Base-by-base conservation (phyloP, 53 echinoderm and acorn worm genomes). In the Temnopleurus reevesii region DNA sequence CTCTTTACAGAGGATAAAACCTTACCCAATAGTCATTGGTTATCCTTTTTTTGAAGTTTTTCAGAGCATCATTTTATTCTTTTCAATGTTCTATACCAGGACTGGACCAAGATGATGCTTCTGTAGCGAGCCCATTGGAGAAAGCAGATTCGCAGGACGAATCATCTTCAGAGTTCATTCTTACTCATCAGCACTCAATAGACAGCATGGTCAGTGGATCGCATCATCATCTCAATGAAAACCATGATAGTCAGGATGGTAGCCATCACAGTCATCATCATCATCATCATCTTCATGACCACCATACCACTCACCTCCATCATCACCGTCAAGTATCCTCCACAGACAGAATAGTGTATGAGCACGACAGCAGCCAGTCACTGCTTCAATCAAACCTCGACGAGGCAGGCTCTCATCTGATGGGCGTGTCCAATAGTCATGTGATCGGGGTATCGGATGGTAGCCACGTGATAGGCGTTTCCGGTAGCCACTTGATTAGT, bases 311-410 rank as follows among this genome's bases (percentile, higher is more conserved):
- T 31, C 85, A 90, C 49, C 83, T 84, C 1, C 91, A 84, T 55
- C 55, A 91, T 31, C 71, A 89, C 76, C 90, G 86, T 17, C 77
- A 95, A 29, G 83, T 80, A 36, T 81, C 91, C 51, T 64, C 91
- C 15, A 90, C 94, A 19, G 93, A 90, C 24, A 92, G 82, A 25
- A 92, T 92, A 71, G 90, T 86, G 25, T 93, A 86, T 66, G 77
- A 56, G 33, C 54, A 55, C 49, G 38, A 55, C 36, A 18, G 91
- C 59, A 90, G 92, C 76, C 92, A 94, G 83, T 94, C 95, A 21
- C 89, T 97, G 76, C 79, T 97, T 46, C 95, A 92, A 56, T 93
- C 98, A n/a, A 95, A 93, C 28, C 91, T 95, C 7, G 95, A 95
- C 38, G 91, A 92, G 34, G 21, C 89, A 2, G 77, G 90, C 29